Evolutionary conservation across 1,140 invertebrate species (phyloP), one percentile per base, ranked within the genome.

Genomic region (Whitmania pigra): DNA sequence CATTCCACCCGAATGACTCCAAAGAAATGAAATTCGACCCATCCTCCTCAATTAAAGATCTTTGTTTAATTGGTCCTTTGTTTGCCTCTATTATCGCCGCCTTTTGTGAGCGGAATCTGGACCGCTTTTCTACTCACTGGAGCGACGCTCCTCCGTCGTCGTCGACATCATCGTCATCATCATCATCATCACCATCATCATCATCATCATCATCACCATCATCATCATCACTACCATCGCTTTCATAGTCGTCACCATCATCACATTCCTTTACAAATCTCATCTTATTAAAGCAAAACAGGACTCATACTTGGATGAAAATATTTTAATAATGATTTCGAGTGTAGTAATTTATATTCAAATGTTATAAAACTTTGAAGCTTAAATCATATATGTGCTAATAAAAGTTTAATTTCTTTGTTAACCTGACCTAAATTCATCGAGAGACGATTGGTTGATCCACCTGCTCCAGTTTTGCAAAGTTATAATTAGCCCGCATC

Each of bases 161-260:
- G 22, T 71, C 53, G 54, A 17, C 53, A 31, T 71, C 53, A 25
- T 71, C 70, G 25, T 71, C 70, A 71, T 71, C 70, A 31, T 68
- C 67, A 68, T 68, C 67, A 31, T 68, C 67, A 31, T 68, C 22
- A 31, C 36, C 67, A 18, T 71, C 70, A 20, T 71, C 70, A 25
- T 71, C 53, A 18, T 71, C 70, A 57, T 71, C 70, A 68, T 68
- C 27, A 68, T 49, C 9, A 15, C 13, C 9, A 15, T 11, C 43
- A 49, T 15, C 43, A 49, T 11, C 69, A 71, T 71, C 53, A 54
- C 29, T 29, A 25, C 60, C 70, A 25, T 71, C 70, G 57, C 55
- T 53, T 36, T 36, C 27, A 31, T 49, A 49, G 5, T 49, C 9
- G 0, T 11, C 43, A 49, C 9, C 43, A 49, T 11, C n/a, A n/a